phyloP scores from a whole-genome alignment of 2,888 invertebrate species.

The Tryphoninae sp. region DNA sequence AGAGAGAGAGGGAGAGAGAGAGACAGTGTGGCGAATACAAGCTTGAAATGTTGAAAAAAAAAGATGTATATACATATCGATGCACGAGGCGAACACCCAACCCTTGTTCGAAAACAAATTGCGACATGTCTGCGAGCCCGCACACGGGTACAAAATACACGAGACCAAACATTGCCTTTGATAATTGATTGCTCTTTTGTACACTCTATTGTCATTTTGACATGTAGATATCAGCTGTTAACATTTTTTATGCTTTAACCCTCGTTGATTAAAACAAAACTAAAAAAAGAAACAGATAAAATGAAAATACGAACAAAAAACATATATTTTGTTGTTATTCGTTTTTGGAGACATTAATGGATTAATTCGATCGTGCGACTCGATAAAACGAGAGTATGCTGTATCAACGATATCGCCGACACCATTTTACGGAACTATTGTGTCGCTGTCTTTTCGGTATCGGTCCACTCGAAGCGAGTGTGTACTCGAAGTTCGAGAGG shows the following conservation, averaged over 20 bases:
- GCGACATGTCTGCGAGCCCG: constrained; percentile 28
- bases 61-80: neutral
- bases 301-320: too few relatives aligned
- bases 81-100: too few relatives aligned
- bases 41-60: constrained; percentile 6
- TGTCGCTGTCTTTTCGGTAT: constrained; percentile 2
- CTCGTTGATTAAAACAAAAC: too few relatives aligned
- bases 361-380: neutral
- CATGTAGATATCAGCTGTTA: neutral
- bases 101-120: constrained; percentile 49
- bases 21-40: constrained; percentile 7
- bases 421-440: neutral
- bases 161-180: neutral
- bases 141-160: neutral
- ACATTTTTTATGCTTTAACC: neutral
- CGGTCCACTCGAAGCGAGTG: constrained; percentile 24
- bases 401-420: neutral
- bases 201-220: neutral
- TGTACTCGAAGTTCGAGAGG: constrained; percentile 28
- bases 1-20: neutral
- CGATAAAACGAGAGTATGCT: neutral
- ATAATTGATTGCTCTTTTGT: constrained; percentile 46
- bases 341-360: too few relatives aligned
- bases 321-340: too few relatives aligned
- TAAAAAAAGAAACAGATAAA: too few relatives aligned